Evolutionary conservation across 92 coral and sea anemone species (phyloP).

Genomic region (Blastomussa wellsi): DNA sequence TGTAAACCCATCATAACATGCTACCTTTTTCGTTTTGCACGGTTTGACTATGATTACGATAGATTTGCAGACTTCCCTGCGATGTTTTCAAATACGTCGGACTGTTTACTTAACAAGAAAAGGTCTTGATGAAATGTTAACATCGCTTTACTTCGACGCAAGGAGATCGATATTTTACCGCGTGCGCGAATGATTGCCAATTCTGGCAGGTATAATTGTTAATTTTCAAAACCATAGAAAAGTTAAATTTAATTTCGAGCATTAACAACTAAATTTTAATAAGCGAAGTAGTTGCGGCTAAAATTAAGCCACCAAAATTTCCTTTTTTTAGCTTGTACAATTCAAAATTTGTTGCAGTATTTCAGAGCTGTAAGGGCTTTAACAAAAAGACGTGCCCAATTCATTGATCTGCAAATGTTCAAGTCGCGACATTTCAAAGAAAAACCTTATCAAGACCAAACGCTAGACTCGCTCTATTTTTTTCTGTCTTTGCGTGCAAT

Average conservation of each 20-base stretch:
- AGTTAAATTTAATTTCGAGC: neutral
- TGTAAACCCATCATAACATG: neutral
- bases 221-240: neutral
- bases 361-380: neutral
- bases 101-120: slow-evolving; percentile 2
- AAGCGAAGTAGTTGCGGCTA: neutral
- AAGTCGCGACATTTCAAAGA: neutral
- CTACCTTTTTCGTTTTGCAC: neutral
- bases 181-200: neutral
- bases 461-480: neutral
- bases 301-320: neutral
- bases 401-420: neutral
- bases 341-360: neutral
- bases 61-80: neutral
- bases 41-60: neutral
- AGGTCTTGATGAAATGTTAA: neutral
- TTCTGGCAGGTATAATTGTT: neutral
- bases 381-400: neutral
- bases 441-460: neutral
- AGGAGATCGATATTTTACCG: neutral
- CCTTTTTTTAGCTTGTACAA: neutral
- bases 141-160: neutral
- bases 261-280: slow-evolving; percentile 4
- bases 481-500: neutral
- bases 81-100: neutral